Conservation (phyloP, 2,888 invertebrate species). For the Endotricha flammealis region DNA sequence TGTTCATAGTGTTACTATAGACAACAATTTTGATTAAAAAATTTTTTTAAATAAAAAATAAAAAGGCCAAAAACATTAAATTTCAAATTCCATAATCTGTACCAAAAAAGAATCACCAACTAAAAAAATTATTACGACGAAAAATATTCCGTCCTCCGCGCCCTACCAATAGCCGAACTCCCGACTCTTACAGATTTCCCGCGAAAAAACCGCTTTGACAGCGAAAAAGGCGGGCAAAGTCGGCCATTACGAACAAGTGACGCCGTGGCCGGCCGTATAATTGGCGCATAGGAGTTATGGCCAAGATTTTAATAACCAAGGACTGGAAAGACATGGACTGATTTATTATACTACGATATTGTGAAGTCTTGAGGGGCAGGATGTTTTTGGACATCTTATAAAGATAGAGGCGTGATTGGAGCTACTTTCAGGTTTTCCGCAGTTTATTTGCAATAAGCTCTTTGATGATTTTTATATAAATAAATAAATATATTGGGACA, state of each 20-base stretch:
- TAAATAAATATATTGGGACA: no score
- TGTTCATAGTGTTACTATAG: no score
- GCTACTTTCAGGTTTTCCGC: no score
- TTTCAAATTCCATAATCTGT: not conserved
- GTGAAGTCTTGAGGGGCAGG: no score
- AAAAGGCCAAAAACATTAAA: not conserved
- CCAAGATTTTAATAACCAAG: conserved; percentile 45
- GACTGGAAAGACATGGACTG: conserved; percentile 15
- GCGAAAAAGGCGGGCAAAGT: conserved; percentile 74
- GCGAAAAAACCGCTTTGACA: conserved; percentile 73
- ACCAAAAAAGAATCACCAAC: not conserved
- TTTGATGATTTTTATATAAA: no score
- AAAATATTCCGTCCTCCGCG: conserved; percentile 19
- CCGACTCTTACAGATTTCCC: conserved; percentile 46
- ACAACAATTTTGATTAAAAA: no score
- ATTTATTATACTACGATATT: conserved; percentile 7
- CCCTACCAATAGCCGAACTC: conserved; percentile 27
- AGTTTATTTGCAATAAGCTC: no score
- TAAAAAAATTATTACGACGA: conserved; percentile 14
- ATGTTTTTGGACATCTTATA: no score
- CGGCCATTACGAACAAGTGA: conserved; percentile 82
- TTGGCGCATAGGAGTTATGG: conserved; percentile 33
- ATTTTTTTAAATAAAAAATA: no score
- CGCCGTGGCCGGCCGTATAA: conserved; percentile 56
- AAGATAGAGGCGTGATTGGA: no score